Evolutionary conservation across 2,797 vertebrate species (phyloP), one percentile per base, ranked within the genome.

Genomic region (Cossypha heuglini): DNA sequence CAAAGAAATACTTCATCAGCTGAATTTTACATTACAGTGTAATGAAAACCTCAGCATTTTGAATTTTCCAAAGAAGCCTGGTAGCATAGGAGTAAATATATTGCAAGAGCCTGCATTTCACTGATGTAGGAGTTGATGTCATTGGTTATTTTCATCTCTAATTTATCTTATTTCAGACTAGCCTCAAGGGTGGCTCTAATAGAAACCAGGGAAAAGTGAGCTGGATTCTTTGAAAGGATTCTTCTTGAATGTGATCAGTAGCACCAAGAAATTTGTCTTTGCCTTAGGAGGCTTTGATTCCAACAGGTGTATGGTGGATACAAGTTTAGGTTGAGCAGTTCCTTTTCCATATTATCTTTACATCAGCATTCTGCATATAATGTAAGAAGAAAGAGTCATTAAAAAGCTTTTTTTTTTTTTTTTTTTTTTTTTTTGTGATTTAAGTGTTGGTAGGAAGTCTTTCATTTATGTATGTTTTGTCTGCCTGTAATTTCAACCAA

Each of bases 91-190:
- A 84, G 20, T 78, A 79, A 80, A 62, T 61, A 55, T 35, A 43
- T 33, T 43, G 17, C n/a, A 40, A 68, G 18, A 67, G 7, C 45
- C 59, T 85, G 16, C 54, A 40, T 80, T 92, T 75, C 71, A 52
- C 46, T 59, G 25, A 25, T 86, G 51, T 9, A 74, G 38, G 33
- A 63, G 42, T 61, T 62, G 21, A 66, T 85, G 52, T 54, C 40
- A 69, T 45, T 86, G 40, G 28, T 48, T 94, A 63, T 88, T 91
- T 87, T 90, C 2, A 31, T 61, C 10, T 89, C 62, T 21, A 64
- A 83, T 90, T 94, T 68, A 24, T 89, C 68, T 43, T 79, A 35
- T 76, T 92, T 74, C 68, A 51, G 38, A 79, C 55, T 82, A 87
- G 20, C 33, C 76, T 28, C 62, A 46, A 81, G 51, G 57, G 17